These are phyloP conservation scores for Microcaecilia unicolor DNA, from an alignment of 2,797 vertebrate species.

Conservation along the genomic window DNA sequence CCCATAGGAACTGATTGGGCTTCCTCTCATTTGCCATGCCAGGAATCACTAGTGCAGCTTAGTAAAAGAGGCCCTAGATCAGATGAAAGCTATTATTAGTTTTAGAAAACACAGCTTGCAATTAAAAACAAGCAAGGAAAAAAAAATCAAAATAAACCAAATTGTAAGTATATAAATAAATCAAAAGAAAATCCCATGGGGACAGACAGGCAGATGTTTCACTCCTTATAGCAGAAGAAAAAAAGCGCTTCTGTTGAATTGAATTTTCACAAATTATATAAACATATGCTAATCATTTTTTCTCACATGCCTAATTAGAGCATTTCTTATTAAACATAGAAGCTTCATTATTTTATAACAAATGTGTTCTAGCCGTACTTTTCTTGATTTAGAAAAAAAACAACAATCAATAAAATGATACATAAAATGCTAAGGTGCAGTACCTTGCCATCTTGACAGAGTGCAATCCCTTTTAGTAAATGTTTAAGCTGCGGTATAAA, in stretches of 20 bases:
- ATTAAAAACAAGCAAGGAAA: slow-evolving; percentile 18
- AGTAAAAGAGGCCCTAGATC: too few species aligned
- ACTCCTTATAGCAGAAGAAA: slow-evolving; percentile 21
- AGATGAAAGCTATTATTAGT: slow-evolving; percentile 24
- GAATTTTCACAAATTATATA: slow-evolving; percentile 13
- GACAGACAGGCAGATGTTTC: slow-evolving; percentile 16
- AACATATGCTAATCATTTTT: slow-evolving; percentile 8
- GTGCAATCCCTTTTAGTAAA: slow-evolving; percentile 18
- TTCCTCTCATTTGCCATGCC: too few species aligned
- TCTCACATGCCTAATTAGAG: slow-evolving; percentile 1
- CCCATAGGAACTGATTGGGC: too few species aligned
- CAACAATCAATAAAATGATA: slow-evolving; percentile 38
- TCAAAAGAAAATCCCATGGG: slow-evolving; percentile 22
- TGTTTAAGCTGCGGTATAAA: slow-evolving; percentile 42
- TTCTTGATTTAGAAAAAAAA: slow-evolving; percentile 19
- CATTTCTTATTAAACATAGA: not conserved
- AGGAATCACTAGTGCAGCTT: too few species aligned
- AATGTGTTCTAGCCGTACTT: slow-evolving; percentile 18
- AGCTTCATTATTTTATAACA: not conserved
- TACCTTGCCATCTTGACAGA: slow-evolving; percentile 29
- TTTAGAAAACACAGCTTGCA: slow-evolving; percentile 19
- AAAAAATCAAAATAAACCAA: slow-evolving; percentile 8
- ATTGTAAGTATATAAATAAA: slow-evolving; percentile 27
- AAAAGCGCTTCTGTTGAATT: slow-evolving; percentile 16
- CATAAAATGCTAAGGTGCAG: slow-evolving; percentile 26